These are phyloP conservation scores for Leptopterna dolabrata DNA, from an alignment of 2,888 invertebrate genomes.

Conservation along the genomic window DNA sequence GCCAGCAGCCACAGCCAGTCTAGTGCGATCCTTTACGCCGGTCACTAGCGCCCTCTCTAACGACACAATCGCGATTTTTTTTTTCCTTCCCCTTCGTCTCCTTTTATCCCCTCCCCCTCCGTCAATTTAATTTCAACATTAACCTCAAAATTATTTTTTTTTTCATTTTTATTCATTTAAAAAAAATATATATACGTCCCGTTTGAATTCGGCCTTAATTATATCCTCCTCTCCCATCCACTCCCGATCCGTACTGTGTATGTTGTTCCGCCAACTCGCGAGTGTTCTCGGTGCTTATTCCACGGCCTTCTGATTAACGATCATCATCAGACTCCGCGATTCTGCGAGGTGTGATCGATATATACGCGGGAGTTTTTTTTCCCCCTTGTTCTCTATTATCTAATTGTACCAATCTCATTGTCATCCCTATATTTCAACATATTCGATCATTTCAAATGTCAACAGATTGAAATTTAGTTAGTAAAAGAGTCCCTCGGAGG, in stretches of 20 bases:
- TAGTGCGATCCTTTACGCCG: conserved; percentile 56
- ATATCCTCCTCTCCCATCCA: background rate
- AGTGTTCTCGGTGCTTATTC: background rate
- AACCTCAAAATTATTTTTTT: background rate
- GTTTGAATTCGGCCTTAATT: background rate
- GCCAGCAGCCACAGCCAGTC: conserved; percentile 52
- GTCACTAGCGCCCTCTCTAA: conserved; percentile 13
- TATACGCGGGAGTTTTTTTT: background rate
- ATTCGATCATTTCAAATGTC: too few species aligned
- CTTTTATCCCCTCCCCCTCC: background rate
- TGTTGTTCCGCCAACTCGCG: background rate
- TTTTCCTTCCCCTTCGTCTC: conserved; percentile 9
- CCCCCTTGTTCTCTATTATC: background rate
- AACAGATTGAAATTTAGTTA: too few species aligned
- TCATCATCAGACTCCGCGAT: background rate
- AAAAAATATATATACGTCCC: too few species aligned
- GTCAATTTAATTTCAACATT: background rate
- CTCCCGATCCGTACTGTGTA: background rate
- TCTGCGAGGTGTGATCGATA: conserved; percentile 10
- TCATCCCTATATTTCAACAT: background rate
- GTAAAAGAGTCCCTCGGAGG: background rate
- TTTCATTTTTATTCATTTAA: background rate
- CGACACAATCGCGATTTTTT: background rate
- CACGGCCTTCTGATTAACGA: background rate
- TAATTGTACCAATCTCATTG: background rate